Percentiles rank a stretch among this genome's conserved stretches.
Evolutionary conservation across 2,797 vertebrate species (phyloP).

Genomic region (Apogon talboti): DNA sequence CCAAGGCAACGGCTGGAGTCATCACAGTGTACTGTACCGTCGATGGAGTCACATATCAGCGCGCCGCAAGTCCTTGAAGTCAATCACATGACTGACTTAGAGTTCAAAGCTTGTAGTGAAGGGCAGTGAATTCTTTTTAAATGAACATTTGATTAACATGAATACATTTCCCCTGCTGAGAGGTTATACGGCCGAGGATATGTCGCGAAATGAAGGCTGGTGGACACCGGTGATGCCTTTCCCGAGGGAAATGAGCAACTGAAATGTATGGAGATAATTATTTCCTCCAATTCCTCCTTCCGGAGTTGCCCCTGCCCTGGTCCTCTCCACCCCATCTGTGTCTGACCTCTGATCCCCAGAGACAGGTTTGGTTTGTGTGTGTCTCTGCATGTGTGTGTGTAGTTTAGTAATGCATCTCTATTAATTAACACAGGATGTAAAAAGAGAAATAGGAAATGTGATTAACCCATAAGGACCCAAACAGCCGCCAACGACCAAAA

Average conservation of each 20-base stretch:
- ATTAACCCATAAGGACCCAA: background rate
- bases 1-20: conserved; percentile 77
- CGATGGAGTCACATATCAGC: conserved; percentile 46
- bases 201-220: conserved; percentile 48
- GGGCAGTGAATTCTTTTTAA: conserved; percentile 11
- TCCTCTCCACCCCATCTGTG: conserved; percentile 52
- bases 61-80: conserved; percentile 51
- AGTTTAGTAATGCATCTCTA: background rate
- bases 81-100: conserved; percentile 5
- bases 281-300: conserved; percentile 77
- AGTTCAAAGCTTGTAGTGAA: conserved; percentile 3
- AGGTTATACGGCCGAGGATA: conserved; percentile 30
- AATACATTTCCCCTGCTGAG: background rate
- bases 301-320: conserved; percentile 50
- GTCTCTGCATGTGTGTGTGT: background rate
- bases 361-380: conserved; percentile 27
- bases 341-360: conserved; percentile 57
- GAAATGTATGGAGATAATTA: conserved; percentile 77
- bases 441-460: background rate
- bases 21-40: conserved; percentile 43
- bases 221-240: conserved; percentile 45
- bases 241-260: conserved; percentile 60
- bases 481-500: too few relatives aligned
- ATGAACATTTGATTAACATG: conserved; percentile 18
- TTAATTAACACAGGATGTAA: conserved; percentile 13